Conservation (phyloP, 2,888 invertebrate species). For the Seladonia tumulorum region DNA sequence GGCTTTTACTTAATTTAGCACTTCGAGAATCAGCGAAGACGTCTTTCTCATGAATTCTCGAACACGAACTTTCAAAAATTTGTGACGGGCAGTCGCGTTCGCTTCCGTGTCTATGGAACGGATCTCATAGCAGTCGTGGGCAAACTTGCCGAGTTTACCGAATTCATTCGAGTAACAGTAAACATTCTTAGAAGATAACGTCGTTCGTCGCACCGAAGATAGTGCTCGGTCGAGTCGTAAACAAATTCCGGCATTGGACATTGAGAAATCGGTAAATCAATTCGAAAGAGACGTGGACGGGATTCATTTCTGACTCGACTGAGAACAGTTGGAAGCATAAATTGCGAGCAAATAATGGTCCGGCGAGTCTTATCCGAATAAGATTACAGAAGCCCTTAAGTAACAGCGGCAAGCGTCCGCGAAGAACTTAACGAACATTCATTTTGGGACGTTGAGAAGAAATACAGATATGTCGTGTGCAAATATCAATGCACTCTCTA, state of each 20-base stretch:
- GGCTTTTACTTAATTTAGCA: slow-evolving; percentile 20
- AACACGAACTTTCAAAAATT: not conserved
- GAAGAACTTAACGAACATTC: slow-evolving; percentile 21
- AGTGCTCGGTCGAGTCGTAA: not conserved
- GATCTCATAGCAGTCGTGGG: slow-evolving; percentile 60
- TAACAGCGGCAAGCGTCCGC: slow-evolving; percentile 15
- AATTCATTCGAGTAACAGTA: slow-evolving; percentile 12
- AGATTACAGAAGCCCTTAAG: slow-evolving; percentile 28
- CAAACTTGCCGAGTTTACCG: slow-evolving; percentile 32
- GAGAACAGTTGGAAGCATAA: slow-evolving; percentile 18
- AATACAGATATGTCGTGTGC: slow-evolving; percentile 51
- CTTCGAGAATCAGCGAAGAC: slow-evolving; percentile 19
- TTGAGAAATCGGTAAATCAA: not conserved
- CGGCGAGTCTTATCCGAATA: slow-evolving; percentile 25
- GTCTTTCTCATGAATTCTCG: not conserved
- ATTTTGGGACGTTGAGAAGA: slow-evolving; percentile 22
- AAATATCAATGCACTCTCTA: slow-evolving; percentile 39
- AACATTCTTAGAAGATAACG: slow-evolving; percentile 42
- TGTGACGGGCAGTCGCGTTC: slow-evolving; percentile 7
- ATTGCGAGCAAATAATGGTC: slow-evolving; percentile 8
- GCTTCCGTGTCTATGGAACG: slow-evolving; percentile 56
- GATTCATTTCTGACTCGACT: not conserved
- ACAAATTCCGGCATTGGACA: not conserved
- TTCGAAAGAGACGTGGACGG: not conserved
- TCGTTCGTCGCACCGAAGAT: not conserved